Base-by-base conservation (phyloP, 2,888 invertebrate genomes). In the Metellina segmentata region DNA sequence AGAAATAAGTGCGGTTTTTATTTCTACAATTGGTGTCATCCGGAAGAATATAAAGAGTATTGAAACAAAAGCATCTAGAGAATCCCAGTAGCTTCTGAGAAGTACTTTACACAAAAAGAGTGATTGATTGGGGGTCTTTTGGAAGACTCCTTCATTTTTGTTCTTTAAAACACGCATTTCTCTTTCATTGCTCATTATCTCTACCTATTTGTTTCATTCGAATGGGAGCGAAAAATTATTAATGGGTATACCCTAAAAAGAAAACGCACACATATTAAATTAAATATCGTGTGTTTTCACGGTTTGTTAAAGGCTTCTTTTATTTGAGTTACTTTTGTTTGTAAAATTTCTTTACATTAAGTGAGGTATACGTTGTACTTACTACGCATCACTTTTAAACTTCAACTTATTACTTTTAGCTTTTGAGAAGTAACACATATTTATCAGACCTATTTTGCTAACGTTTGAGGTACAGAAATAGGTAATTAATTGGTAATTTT, bases 311-410 rank as follows among this genome's bases (percentile, higher is more conserved):
- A 61, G 61, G 61, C 13, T 13, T 61, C 61, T 61, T 61, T 49
- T 16, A 77, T 13, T 5, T 9, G 16, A 51, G 1, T 51, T 51
- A n/a, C 7, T 9, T 77, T 52, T 52, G 9, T 77, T 77, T 77
- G 19, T n/a, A 77, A 49, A 77, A 77, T 52, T 77, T 51, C 77
- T 77, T 52, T 77, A 77, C 52, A n/a, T n/a, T 19, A 51, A 51
- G 49, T 52, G 9, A 16, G 7, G 77, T 16, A 77, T 16, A 77
- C n/a, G 16, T n/a, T 69, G 0, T 69, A 16, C 69, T 16, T 13
- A 16, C 7, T 16, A 69, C 11, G 16, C 69, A 69, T 69, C 7
- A 13, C 1, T 69, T 69, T 69, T 69, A 13, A 69, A 13, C 16
- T 69, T 13, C 6, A 69, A 34, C 4, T 34, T 34, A 34, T 34